phyloP scores from a whole-genome alignment of 2,797 vertebrate species.

The Pempheris klunzingeri region DNA sequence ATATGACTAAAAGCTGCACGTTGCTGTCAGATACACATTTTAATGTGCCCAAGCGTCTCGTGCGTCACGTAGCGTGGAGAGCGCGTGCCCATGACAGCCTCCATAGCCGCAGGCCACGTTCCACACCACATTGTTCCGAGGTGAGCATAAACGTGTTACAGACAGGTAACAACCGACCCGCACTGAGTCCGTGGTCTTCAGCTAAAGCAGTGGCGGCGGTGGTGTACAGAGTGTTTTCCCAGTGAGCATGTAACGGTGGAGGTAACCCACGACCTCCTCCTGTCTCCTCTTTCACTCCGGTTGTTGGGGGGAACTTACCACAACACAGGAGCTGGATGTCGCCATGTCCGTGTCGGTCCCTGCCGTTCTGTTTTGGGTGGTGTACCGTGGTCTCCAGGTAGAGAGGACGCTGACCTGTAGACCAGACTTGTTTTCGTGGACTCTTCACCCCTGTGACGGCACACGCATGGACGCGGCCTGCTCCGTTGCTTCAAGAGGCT shows the following conservation, averaged over 20 bases:
- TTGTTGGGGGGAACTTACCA: conserved; percentile 76
- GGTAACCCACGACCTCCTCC: conserved; percentile 3
- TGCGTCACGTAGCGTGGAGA: conserved; percentile 51
- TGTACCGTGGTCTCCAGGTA: not conserved
- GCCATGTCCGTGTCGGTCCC: conserved; percentile 78
- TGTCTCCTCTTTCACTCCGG: not conserved
- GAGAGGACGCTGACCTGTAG: not conserved
- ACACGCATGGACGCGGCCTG: conserved; percentile 31
- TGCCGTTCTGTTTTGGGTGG: not conserved
- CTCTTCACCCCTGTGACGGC: conserved; percentile 30
- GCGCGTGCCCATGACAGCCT: conserved; percentile 27
- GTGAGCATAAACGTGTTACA: not conserved
- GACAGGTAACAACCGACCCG: not conserved
- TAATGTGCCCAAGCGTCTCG: no score
- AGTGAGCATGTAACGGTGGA: not conserved
- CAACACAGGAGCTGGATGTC: conserved; percentile 81
- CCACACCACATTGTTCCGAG: not conserved
- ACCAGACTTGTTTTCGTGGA: not conserved
- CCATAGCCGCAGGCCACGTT: conserved; percentile 40
- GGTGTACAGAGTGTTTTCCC: not conserved
- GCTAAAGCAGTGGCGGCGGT: fast-evolving
- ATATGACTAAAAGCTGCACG: fast-evolving
- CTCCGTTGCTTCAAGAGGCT: not conserved
- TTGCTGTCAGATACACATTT: no score
- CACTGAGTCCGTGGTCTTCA: fast-evolving